A percentile compares a stretch with the other conserved stretches of the same genome.
phyloP scores from a whole-genome alignment of 2,888 invertebrate genomes.

The Caenorhabditis panamensis region DNA sequence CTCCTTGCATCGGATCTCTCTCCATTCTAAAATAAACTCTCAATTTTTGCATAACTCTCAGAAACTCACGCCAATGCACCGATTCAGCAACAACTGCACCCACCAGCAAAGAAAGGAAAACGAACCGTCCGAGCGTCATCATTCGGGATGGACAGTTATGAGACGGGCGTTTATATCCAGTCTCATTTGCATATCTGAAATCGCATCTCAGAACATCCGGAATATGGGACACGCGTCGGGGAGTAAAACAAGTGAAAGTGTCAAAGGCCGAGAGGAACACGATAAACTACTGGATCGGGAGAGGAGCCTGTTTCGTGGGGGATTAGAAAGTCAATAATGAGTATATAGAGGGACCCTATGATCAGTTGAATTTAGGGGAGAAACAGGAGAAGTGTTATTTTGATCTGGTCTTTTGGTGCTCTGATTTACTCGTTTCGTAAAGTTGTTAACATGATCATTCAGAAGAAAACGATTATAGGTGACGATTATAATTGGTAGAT shows the following conservation, averaged over 20 bases:
- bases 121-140: conserved; percentile 28
- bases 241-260: conserved; percentile 50
- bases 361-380: too few relatives aligned
- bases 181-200: conserved; percentile 45
- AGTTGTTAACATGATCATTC: too few relatives aligned
- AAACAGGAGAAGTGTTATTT: too few relatives aligned
- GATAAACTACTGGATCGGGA: neutral
- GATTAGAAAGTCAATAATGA: too few relatives aligned
- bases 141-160: conserved; percentile 9
- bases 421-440: too few relatives aligned
- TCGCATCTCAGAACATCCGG: conserved; percentile 22
- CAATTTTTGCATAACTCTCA: neutral
- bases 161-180: conserved; percentile 37
- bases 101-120: conserved; percentile 13
- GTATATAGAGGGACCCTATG: too few relatives aligned
- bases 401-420: too few relatives aligned
- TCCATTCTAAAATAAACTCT: conserved; percentile 73
- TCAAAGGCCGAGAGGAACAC: conserved; percentile 34
- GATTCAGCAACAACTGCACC: conserved; percentile 52
- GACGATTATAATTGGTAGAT: too few relatives aligned
- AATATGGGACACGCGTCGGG: conserved; percentile 40
- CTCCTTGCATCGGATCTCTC: conserved; percentile 74
- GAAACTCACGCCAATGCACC: conserved; percentile 75
- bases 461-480: too few relatives aligned
- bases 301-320: conserved; percentile 7